Evolutionary conservation across 2,888 invertebrate species (phyloP).

Genomic region (Aleiodes leptofemur): DNA sequence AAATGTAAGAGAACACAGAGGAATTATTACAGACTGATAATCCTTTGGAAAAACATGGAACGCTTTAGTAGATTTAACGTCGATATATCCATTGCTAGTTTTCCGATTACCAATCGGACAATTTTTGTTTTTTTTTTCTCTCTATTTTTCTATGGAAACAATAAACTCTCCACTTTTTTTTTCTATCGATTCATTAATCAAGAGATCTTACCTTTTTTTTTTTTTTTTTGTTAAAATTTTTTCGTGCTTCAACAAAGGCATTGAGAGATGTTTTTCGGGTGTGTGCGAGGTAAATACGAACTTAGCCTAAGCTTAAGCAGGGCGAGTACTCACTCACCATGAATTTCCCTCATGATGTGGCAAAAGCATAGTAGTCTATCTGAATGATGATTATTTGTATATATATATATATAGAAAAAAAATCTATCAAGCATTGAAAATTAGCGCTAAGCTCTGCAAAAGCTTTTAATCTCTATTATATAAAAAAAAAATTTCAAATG

Average conservation of each 20-base stretch:
- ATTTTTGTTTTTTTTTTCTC: neutral
- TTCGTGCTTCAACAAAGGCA: constrained; percentile 52
- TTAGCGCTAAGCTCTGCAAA: neutral
- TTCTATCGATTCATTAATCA: no score
- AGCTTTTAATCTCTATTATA: constrained; percentile 6
- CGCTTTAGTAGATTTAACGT: constrained; percentile 8
- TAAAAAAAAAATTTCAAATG: neutral
- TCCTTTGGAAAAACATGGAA: neutral
- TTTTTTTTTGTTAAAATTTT: constrained; percentile 18
- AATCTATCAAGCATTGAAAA: constrained; percentile 6
- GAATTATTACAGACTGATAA: constrained; percentile 22
- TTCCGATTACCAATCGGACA: neutral
- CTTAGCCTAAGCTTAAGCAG: constrained; percentile 72
- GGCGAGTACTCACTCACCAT: constrained; percentile 70
- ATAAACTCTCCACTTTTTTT: no score
- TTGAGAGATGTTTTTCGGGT: constrained; percentile 57
- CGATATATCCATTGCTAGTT: constrained; percentile 10
- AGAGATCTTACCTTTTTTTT: neutral
- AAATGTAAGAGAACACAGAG: constrained; percentile 2
- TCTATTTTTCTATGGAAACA: no score
- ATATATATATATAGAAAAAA: neutral
- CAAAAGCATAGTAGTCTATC: constrained; percentile 8
- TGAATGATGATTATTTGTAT: neutral
- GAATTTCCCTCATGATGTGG: constrained; percentile 58
- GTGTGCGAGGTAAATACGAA: constrained; percentile 72